Base-by-base conservation (phyloP, 2,113 vertebrate genomes). In the Campylomormyrus tamandua region DNA sequence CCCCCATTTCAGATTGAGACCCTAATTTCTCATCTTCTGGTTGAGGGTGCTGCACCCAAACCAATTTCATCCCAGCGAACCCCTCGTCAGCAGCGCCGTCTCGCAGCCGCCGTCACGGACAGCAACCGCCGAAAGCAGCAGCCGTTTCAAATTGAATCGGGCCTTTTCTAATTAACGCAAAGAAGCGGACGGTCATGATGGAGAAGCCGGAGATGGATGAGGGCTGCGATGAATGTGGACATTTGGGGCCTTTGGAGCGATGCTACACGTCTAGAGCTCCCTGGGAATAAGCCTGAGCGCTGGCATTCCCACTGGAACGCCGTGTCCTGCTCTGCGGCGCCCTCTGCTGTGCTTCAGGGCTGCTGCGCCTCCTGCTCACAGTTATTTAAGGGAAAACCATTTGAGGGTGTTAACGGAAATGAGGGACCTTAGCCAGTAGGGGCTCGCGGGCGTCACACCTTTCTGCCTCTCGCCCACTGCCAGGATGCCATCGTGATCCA, bases 401-500 rank as follows among this genome's bases (percentile, higher is more conserved):
- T 77, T 77, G 15, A 19, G 74, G 39, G 45, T 10, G 21, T 42
- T 48, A 84, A 48, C 3, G 27, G 24, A 24, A 84, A 48, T 21
- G 21, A 46, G 45, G 83, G 19, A 83, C 17, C 80, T 83, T 45
- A 21, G 80, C 39, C 17, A 24, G 80, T 46, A 42, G 39, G 80
- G 19, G 80, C 90, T 50, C 0, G 39, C 21, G 27, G 58, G 10
- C n/a, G 1, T 74, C 27, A 77, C 46, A 2, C 27, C 83, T 50
- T 52, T 24, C 48, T 10, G 52, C 19, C 48, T 74, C 52, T 83
- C 24, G 5, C 50, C 86, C 42, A 83, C 24, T 91, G 0, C 45
- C 93, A 99, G 98, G 97, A 98, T 0, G 98, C 98, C 89, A 98
- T 99, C 3, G 96, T 99, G 92, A 98, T 99, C 92, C 98, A 99